phyloP scores from a whole-genome alignment of 2,888 invertebrate species.

The Anaspis maculata region DNA sequence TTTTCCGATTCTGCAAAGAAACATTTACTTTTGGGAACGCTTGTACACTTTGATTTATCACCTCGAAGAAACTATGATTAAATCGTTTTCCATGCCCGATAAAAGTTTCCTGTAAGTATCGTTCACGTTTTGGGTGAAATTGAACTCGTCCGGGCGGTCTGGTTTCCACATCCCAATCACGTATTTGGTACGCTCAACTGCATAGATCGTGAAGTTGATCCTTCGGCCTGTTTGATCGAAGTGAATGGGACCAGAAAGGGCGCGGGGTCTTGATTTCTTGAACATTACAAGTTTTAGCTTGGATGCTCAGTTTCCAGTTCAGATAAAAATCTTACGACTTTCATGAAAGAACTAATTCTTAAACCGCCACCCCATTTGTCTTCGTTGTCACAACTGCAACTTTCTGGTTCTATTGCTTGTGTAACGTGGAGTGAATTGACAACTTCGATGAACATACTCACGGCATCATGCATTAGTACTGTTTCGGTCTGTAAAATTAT shows the following conservation, averaged over 20 bases:
- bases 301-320: too few species aligned
- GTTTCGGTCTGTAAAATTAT: conserved; percentile 54
- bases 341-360: conserved; percentile 58
- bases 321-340: conserved; percentile 52
- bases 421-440: conserved; percentile 25
- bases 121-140: too few species aligned
- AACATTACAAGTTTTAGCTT: too few species aligned
- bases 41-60: too few species aligned
- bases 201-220: conserved; percentile 51
- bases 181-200: conserved; percentile 55
- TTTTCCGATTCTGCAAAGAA: conserved; percentile 52
- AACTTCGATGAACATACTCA: conserved; percentile 54
- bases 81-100: too few species aligned
- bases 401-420: conserved; percentile 17
- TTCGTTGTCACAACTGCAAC: conserved; percentile 24
- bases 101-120: too few species aligned
- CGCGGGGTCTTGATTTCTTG: conserved; percentile 30
- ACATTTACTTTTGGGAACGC: not conserved
- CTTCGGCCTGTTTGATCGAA: conserved; percentile 62
- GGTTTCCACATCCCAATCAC: conserved; percentile 47
- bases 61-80: too few species aligned
- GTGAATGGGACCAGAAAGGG: conserved; percentile 57
- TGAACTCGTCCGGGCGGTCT: conserved; percentile 18
- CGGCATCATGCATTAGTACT: conserved; percentile 62
- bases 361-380: conserved; percentile 51